Base-by-base conservation (phyloP, 2,113 vertebrate species). In the Xiphophorus hellerii region DNA sequence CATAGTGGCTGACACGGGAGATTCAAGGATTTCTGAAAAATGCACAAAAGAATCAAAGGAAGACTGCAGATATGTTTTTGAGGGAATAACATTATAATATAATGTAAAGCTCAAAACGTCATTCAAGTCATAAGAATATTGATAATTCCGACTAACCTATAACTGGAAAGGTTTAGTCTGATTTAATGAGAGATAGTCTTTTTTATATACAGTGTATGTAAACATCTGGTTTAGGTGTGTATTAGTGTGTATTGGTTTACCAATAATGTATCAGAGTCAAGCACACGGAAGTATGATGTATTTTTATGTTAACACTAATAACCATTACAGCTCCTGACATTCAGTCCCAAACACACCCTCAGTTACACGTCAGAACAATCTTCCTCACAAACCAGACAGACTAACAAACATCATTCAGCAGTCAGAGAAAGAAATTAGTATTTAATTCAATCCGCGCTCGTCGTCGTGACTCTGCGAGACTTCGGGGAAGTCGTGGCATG, bases 251-350 rank as follows among this genome's bases (percentile, higher is more conserved):
- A 54, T 54, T 54, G 17, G 48, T 25, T 11, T n/a, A 25, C 22
- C 2, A 29, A 63, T 20, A 29, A 63, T 31, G 8, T 7, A 30
- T 6, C 28, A 14, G 10, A 65, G 29, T 37, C 33, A 27, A 35
- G 72, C 62, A 87, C 82, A 86, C 68, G 78, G 60, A 51, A 66
- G 74, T 85, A 89, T 92, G 84, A 86, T 93, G 90, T 93, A 92
- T 93, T 92, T 78, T 88, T 87, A 88, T 74, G 87, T 93, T 91
- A 92, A 91, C 87, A 92, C 81, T 89, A 93, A 90, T 78, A 90
- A 85, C 77, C 76, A 73, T 84, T 87, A 88, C 88, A 90, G 74
- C 74, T 88, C 69, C 84, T 64, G 37, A 75, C 91, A 92, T 91
- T 92, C 92, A 91, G 84, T 92, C 84, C 79, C 84, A 90, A 78